Percentiles rank a stretch among this genome's conserved stretches.
Conservation (phyloP, 2,797 vertebrate genomes). For the Apogon talboti region DNA sequence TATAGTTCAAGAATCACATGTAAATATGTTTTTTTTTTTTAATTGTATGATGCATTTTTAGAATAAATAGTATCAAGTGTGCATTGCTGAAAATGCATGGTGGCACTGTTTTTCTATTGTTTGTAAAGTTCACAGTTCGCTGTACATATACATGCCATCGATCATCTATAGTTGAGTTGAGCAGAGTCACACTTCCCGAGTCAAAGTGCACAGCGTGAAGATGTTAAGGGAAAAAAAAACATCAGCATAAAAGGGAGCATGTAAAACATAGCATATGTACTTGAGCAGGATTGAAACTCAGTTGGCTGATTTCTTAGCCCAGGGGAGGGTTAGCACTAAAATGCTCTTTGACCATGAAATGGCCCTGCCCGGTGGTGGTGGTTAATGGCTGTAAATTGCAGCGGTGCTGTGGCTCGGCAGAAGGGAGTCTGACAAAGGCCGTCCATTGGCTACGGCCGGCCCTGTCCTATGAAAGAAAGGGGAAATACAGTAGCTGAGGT, state of each 20-base stretch:
- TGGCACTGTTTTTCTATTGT: conserved; percentile 30
- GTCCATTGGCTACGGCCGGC: conserved; percentile 55
- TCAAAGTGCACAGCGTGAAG: conserved; percentile 77
- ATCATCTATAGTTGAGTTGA: conserved; percentile 71
- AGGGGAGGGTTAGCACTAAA: conserved; percentile 80
- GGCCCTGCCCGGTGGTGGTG: conserved; percentile 81
- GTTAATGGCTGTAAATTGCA: conserved; percentile 79
- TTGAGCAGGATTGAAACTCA: conserved; percentile 73
- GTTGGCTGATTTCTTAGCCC: conserved; percentile 81
- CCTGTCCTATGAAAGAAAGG: too few relatives aligned
- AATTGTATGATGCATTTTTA: too few relatives aligned
- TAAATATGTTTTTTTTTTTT: too few relatives aligned
- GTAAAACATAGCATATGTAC: conserved; percentile 70
- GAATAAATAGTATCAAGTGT: conserved; percentile 12
- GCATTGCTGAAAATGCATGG: conserved; percentile 27
- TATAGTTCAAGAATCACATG: too few relatives aligned
- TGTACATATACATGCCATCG: conserved; percentile 77
- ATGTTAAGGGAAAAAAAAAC: conserved; percentile 50
- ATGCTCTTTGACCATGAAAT: conserved; percentile 88
- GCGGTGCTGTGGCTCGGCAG: conserved; percentile 58
- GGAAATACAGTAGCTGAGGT: too few relatives aligned
- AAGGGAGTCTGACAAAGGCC: conserved; percentile 48
- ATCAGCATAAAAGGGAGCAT: conserved; percentile 59
- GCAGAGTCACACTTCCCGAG: conserved; percentile 75
- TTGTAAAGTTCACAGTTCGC: conserved; percentile 68